A percentile compares a stretch with the other conserved stretches of the same genome.
Conservation (phyloP, 2,113 vertebrate species). For the Archilochus colubris region DNA sequence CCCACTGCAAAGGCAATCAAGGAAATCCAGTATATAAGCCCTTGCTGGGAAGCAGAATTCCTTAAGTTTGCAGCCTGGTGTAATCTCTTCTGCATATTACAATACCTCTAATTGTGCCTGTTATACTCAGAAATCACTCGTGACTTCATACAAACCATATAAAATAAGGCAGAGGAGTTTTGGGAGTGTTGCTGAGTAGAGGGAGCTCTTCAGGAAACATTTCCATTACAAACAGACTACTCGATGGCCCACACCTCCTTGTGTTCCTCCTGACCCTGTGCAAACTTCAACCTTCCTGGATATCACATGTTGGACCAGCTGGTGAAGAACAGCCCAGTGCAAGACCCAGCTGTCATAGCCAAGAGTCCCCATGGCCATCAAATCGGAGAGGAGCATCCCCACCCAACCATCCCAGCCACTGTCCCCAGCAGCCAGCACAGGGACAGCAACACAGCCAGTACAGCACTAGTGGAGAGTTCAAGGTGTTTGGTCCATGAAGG, state of each 20-base stretch:
- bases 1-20: background rate
- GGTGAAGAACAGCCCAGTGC: rapidly evolving
- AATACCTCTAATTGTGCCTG: background rate
- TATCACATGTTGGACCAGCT: background rate
- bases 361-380: background rate
- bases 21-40: background rate
- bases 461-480: background rate
- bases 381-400: background rate
- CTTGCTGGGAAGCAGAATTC: background rate
- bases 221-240: background rate
- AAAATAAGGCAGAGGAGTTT: background rate
- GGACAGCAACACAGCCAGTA: background rate
- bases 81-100: background rate
- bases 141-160: background rate
- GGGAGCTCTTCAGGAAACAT: background rate
- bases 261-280: too few relatives aligned
- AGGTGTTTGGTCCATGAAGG: background rate
- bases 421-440: background rate
- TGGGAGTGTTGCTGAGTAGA: background rate
- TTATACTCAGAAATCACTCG: background rate
- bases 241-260: background rate
- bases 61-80: background rate
- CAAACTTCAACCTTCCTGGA: too few relatives aligned
- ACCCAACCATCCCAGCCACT: rapidly evolving
- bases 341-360: rapidly evolving